Evolutionary conservation across 2,113 vertebrate species (phyloP), one percentile per base, ranked within the genome.

Genomic region (Athene cunicularia): DNA sequence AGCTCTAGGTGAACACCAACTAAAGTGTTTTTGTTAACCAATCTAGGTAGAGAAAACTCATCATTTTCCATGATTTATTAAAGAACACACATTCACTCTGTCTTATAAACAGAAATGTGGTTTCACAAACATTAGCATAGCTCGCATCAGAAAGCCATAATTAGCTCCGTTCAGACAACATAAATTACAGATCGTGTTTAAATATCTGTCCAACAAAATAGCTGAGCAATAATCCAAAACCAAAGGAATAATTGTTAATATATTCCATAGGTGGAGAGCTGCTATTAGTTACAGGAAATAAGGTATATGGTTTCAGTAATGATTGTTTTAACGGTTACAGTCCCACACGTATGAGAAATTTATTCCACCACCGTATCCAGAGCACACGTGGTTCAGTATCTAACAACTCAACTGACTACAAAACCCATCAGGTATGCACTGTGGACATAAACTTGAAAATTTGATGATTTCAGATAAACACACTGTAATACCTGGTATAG

Each of bases 311-410:
- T 98, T 98, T 98, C 97, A 93, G 95, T 95, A 94, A 96, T 94
- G 95, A 97, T 96, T 80, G 75, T 95, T 96, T 95, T 79, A 97
- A 97, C 91, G 9, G 94, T 94, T 95, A 81, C 96, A 98, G 97
- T 98, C 98, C 97, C 95, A 98, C 98, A 98, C 97, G 45, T 73
- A 97, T 97, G 96, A 98, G 96, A 98, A 97, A 98, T 85, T 96
- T 96, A 97, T 98, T 98, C 96, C 97, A 74, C 80, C 71, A 17
- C 86, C 11, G 2, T 94, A 97, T 96, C 92, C 60, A 95, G 88
- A 93, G 91, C 77, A 80, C 70, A 91, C 12, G 76, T 71, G 80
- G 86, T 63, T 97, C 96, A 81, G 91, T 37, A 87, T 45, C 80
- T 95, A 53, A 15, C 41, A 94, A 66, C 77, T 95, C 92, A 84